Evolutionary conservation across 2,113 vertebrate genomes (phyloP), one percentile per base, ranked within the genome.

Genomic region (Beaufortia kweichowensis): DNA sequence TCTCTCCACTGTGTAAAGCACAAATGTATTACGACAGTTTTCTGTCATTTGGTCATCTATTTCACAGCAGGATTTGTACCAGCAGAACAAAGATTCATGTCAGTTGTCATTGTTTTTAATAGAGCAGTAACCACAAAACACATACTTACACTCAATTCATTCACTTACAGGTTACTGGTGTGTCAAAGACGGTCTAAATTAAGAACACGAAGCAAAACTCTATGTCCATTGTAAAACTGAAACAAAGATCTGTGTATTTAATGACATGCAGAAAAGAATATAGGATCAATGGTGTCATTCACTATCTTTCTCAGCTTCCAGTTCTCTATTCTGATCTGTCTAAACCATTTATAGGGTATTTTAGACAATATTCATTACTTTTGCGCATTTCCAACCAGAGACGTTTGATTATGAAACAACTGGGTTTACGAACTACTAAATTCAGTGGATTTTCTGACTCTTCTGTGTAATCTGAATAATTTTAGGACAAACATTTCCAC

Each of bases 231-330:
- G 66, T 67, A 21, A 29, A 71, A 61, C 35, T 70, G 67, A 31
- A 82, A 76, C 77, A 79, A 75, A 24, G 33, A n/a, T 66, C 21
- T 43, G 69, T 81, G 65, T 69, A 26, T 75, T 28, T 71, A 70
- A 48, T 35, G 61, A 66, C 11, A 21, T 29, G 35, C 14, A 70
- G 41, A 82, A 48, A 61, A 76, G 53, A 41, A 76, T 23, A 41
- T 66, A 24, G 19, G 21, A 82, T 79, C 15, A 82, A 73, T 79
- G 43, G 60, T 28, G 31, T 72, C 50, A 82, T 79, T 76, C 72
- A 79, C 41, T 50, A 1, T 24, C 43, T 15, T 61, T 59, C 24
- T 56, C 6, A 11, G 23, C 24, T 31, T 23, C 55, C 29, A 5
- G 50, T 56, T 56, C 39, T 39, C 55, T 53, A 46, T 23, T 72